A percentile compares a stretch with the other conserved stretches of the same genome.
These are phyloP conservation scores for Harpegnathos saltator DNA, from an alignment of 1,140 invertebrate species.

Conservation along the genomic window DNA sequence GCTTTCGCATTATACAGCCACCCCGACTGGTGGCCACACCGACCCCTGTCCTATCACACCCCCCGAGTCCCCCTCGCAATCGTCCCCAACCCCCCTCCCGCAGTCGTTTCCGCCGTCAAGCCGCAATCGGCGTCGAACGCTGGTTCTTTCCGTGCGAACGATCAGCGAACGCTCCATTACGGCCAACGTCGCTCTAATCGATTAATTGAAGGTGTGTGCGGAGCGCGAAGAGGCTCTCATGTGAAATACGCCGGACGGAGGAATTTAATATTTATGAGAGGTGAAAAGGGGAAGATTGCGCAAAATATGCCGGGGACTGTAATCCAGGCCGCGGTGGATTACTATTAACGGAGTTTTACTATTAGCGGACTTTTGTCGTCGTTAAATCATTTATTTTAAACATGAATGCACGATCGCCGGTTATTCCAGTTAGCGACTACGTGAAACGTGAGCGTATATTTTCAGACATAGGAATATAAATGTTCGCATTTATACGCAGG, in stretches of 20 bases:
- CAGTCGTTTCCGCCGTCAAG: background rate
- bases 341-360: constrained; percentile 22
- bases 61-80: too few species aligned
- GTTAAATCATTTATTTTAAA: constrained; percentile 3
- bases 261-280: background rate
- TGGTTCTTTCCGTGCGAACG: background rate
- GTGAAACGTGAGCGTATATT: background rate
- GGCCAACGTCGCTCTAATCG: background rate
- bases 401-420: background rate
- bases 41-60: background rate
- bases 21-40: background rate
- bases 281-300: background rate
- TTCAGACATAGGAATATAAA: background rate
- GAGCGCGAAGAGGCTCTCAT: background rate
- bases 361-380: background rate
- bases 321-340: background rate
- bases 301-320: background rate
- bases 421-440: background rate
- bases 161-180: background rate
- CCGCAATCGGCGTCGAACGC: constrained; percentile 12
- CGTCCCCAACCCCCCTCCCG: background rate
- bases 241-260: background rate
- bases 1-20: constrained; percentile 37
- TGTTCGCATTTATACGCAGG: background rate
- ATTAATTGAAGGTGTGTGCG: background rate